Evolutionary conservation across 2,888 invertebrate species (phyloP).

Genomic region (Auanema sp.): DNA sequence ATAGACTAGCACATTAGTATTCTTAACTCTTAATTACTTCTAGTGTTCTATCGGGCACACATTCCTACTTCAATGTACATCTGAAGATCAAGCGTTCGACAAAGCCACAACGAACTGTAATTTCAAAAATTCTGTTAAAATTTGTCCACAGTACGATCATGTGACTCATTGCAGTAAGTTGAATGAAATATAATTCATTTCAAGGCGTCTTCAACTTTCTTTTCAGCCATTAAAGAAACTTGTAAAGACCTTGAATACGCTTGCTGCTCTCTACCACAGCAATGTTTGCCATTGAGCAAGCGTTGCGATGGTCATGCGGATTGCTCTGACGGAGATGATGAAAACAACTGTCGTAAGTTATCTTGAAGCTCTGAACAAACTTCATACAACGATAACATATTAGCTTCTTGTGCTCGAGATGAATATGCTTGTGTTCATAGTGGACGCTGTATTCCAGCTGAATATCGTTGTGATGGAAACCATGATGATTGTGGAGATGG

Average conservation of each 20-base stretch:
- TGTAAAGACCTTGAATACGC: slow-evolving; percentile 52
- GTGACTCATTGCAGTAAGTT: slow-evolving; percentile 62
- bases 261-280: slow-evolving; percentile 59
- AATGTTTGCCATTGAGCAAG: slow-evolving; percentile 48
- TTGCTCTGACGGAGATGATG: slow-evolving; percentile 59
- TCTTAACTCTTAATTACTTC: slow-evolving; percentile 5
- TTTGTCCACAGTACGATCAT: slow-evolving; percentile 62
- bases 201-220: too few relatives aligned
- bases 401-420: slow-evolving; percentile 55
- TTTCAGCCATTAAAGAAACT: slow-evolving; percentile 43
- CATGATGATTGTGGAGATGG: slow-evolving; percentile 61
- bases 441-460: slow-evolving; percentile 53
- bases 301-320: slow-evolving; percentile 60
- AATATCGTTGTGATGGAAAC: slow-evolving; percentile 59
- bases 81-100: slow-evolving; percentile 57
- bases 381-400: slow-evolving; percentile 3
- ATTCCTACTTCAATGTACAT: slow-evolving; percentile 53
- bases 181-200: slow-evolving; percentile 3
- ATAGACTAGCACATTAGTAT: neutral
- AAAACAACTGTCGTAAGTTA: slow-evolving; percentile 59
- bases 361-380: neutral
- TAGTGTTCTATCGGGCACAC: slow-evolving; percentile 62
- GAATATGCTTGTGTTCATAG: slow-evolving; percentile 62
- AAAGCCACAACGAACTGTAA: slow-evolving; percentile 57
- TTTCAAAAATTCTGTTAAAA: slow-evolving; percentile 51